These are phyloP conservation scores for Lasioglossum calceatum DNA, from an alignment of 2,888 invertebrate genomes.

Conservation along the genomic window DNA sequence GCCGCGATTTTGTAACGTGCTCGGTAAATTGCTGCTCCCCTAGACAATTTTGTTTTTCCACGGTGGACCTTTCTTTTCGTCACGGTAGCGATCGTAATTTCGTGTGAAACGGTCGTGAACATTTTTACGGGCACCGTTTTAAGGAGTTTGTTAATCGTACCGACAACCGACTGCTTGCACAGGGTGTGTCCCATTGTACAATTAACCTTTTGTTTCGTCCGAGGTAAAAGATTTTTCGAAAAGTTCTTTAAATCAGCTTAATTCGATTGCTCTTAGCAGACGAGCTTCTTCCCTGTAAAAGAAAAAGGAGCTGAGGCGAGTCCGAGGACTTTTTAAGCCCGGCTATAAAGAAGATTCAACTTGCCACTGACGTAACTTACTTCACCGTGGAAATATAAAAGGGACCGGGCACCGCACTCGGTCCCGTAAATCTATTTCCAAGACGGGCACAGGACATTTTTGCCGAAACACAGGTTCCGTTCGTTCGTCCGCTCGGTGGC, in stretches of 20 bases:
- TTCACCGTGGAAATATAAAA: slow-evolving; percentile 43
- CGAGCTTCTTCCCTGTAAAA: neutral
- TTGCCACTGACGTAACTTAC: slow-evolving; percentile 18
- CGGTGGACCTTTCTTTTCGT: slow-evolving; percentile 26
- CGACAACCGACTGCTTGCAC: slow-evolving; percentile 8
- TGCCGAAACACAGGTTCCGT: slow-evolving; percentile 34
- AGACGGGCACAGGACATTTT: slow-evolving; percentile 31
- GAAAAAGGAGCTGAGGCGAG: neutral
- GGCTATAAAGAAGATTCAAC: slow-evolving; percentile 12
- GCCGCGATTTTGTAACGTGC: slow-evolving; percentile 5
- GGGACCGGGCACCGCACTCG: neutral
- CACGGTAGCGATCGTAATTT: slow-evolving; percentile 13
- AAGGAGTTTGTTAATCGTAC: slow-evolving; percentile 14
- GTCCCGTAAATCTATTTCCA: slow-evolving; percentile 51
- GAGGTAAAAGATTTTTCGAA: slow-evolving; percentile 4
- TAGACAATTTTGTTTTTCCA: slow-evolving; percentile 22
- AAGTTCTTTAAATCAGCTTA: slow-evolving; percentile 11
- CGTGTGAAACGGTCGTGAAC: slow-evolving; percentile 26
- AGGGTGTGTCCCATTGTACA: neutral
- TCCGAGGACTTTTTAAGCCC: neutral
- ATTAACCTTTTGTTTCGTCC: slow-evolving; percentile 4
- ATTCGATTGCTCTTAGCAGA: slow-evolving; percentile 12
- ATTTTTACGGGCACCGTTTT: slow-evolving; percentile 36
- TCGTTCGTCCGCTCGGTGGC: neutral
- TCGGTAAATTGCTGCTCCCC: neutral